Conservation (phyloP, 2,888 invertebrate genomes). For the Agrochola macilenta region DNA sequence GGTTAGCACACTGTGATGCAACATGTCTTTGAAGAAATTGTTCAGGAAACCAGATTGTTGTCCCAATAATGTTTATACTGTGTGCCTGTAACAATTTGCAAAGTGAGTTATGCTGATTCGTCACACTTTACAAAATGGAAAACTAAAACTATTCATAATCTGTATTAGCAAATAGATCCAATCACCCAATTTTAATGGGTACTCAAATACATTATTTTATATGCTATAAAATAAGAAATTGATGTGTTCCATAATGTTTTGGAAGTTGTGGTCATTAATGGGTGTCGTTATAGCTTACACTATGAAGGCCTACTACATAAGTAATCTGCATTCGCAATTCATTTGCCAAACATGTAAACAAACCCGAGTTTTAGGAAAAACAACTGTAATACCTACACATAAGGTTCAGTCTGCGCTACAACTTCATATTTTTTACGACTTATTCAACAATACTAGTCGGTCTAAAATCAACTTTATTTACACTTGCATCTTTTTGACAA, state of each 20-base stretch:
- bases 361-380: too few relatives aligned
- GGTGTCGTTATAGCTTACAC: not conserved
- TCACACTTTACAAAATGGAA: not conserved
- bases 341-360: too few relatives aligned
- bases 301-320: not conserved
- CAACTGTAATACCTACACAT: too few relatives aligned
- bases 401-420: too few relatives aligned
- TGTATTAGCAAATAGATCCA: too few relatives aligned
- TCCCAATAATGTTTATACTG: conserved; percentile 94
- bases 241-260: not conserved
- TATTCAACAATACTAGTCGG: too few relatives aligned
- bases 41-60: conserved; percentile 96
- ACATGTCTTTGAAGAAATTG: conserved; percentile 93
- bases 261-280: not conserved
- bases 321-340: too few relatives aligned
- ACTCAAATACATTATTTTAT: not conserved
- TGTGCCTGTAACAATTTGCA: conserved; percentile 90
- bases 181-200: not conserved
- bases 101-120: not conserved
- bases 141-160: not conserved
- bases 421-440: too few relatives aligned
- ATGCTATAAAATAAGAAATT: not conserved
- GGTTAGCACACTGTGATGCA: conserved; percentile 89
- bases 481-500: too few relatives aligned
- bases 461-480: too few relatives aligned